Evolutionary conservation across 1,140 invertebrate species (phyloP), one percentile per base, ranked within the genome.

Genomic region (Oryctes rhinoceros): DNA sequence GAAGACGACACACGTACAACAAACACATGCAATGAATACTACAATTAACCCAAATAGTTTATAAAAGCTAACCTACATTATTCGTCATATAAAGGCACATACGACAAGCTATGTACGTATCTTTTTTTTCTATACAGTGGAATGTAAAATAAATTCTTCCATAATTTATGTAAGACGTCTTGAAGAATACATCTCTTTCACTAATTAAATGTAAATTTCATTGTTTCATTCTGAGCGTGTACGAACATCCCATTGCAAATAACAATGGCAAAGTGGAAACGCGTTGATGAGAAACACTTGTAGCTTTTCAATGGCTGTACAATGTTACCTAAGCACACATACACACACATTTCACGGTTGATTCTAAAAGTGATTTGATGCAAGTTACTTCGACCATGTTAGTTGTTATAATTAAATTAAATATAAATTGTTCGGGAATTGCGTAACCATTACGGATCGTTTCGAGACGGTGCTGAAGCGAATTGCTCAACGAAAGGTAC

Each of bases 331-430:
- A 71, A 71, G 9, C 18, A 35, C 24, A 9, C 9, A 71, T 71
- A 15, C 11, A 4, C 35, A 15, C 11, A 4, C 3, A 5, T 9
- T 71, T 71, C 1, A 9, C 35, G 18, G 18, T 18, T 59, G 53
- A n/a, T 59, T 13, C 11, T 71, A 71, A 20, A 71, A 71, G 65
- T 30, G 20, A 71, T 71, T 35, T 24, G 24, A 71, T 71, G 37
- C 18, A 11, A 35, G 13, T 47, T 53, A 76, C 13, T 76, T 20
- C n/a, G 10, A 39, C 35, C 6, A 5, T 53, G 30, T 18, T 76
- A 47, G 37, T 15, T 76, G 39, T 37, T 15, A 79, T 53, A 71
- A 80, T 84, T 81, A 82, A 80, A 53, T 49, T 35, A 76, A 80
- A 82, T 80, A 82, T 78, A 30, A 30, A 39, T 49, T 35, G 18